These are phyloP conservation scores for Pteromalus puparum DNA, from an alignment of 1,140 invertebrate genomes.

Conservation along the genomic window DNA sequence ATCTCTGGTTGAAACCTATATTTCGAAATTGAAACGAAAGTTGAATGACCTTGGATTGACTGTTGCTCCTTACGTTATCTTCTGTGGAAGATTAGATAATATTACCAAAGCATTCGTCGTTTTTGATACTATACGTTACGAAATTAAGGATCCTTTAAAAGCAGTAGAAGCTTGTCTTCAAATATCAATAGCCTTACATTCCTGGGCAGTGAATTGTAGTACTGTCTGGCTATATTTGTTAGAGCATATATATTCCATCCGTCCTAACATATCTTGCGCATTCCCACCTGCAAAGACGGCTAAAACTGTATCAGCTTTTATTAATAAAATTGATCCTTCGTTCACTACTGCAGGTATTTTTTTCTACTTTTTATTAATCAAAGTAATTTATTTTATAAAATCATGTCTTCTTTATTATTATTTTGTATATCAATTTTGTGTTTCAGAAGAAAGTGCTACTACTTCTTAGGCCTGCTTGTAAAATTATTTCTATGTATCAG, in stretches of 20 bases:
- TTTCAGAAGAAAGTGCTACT: conserved; percentile 1
- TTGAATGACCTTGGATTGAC: background rate
- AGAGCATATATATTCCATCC: conserved; percentile 8
- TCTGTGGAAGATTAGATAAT: conserved; percentile 23
- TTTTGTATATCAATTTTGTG: background rate
- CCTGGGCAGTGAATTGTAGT: background rate
- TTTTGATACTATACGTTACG: background rate
- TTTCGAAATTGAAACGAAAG: background rate
- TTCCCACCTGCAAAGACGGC: conserved; percentile 2
- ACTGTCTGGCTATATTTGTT: conserved; percentile 5
- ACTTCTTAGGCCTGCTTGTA: background rate
- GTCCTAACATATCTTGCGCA: conserved; percentile 7
- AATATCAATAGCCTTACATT: conserved; percentile 20
- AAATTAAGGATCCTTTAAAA: background rate
- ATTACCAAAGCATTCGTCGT: conserved; percentile 5
- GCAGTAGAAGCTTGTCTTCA: conserved; percentile 16
- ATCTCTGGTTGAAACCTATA: background rate
- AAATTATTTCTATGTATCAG: too few relatives aligned
- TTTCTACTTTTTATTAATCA: background rate
- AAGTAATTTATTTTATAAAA: background rate
- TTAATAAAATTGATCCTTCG: conserved; percentile 23
- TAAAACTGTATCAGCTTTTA: conserved; percentile 10
- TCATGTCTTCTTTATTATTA: background rate
- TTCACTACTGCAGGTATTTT: conserved; percentile 8
- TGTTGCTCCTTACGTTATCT: conserved; percentile 18